Base-by-base conservation (phyloP, 2,888 invertebrate genomes). In the Cancer borealis region DNA sequence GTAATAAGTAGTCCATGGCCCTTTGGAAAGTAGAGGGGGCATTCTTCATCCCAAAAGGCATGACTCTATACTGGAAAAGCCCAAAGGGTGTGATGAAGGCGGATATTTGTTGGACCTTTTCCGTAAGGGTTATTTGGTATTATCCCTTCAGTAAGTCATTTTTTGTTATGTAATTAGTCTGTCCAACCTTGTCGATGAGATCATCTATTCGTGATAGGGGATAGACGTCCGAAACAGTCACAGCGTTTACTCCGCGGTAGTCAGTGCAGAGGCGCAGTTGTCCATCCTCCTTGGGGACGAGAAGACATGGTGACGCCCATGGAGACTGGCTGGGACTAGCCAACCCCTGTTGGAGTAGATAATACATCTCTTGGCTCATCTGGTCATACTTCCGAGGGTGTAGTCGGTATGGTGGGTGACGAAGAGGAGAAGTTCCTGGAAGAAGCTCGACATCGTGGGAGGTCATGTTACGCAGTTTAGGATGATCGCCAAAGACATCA, bases 71-170 rank as follows among this genome's bases (percentile, higher is more conserved):
- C 14, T 92, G 84, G 12, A 45, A 92, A n/a, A 92, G 92, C 39
- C 92, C 92, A 49, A 79, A 87, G 14, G 92, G 92, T 30, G 92
- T 92, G 14, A 92, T 47, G 47, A 92, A 92, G 60, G 92, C 92
- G 17, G 92, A 92, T 5, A 79, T 79, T 26, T 26, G 79, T 79
- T 92, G 84, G 39, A 84, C 92, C 10, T 84, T 84, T 17, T 92
- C 84, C 4, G 84, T 84, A 21, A 92, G 21, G 30, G 92, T 21
- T 21, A 92, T 84, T 54, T 47, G 84, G n/a, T 84, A 47, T 47
- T 84, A 92, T 10, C 92, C 92, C 47, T 47, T 92, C n/a, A 84
- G 30, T 12, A 79, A 79, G 30, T 79, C 79, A 26, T 30, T 26
- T 30, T 79, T 79, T 5, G 79, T 26, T 5, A 79, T 84, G 12